These are phyloP conservation scores for Drosophila gunungcola DNA, from an alignment of 1,140 invertebrate species.

Conservation along the genomic window DNA sequence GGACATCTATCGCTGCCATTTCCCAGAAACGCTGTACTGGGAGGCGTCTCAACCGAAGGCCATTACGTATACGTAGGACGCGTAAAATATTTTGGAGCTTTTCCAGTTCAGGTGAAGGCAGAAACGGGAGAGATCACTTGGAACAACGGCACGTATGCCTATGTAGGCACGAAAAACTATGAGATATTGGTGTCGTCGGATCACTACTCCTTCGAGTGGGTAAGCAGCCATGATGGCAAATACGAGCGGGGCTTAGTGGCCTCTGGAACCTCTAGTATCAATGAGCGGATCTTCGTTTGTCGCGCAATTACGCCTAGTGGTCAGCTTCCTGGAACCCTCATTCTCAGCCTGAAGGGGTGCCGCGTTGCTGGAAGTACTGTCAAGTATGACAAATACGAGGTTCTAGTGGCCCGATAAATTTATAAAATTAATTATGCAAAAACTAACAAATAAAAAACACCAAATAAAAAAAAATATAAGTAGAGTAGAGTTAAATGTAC, in stretches of 20 bases:
- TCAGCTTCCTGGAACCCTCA: not conserved
- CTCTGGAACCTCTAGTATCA: not conserved
- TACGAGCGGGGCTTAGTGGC: not conserved
- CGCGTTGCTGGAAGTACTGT: not conserved
- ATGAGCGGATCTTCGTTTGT: not conserved
- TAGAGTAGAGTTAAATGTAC: no score
- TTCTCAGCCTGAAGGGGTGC: not conserved
- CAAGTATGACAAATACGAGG: constrained; percentile 1
- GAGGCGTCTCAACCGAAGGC: not conserved
- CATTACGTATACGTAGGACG: not conserved
- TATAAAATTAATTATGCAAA: not conserved
- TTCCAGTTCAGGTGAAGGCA: not conserved
- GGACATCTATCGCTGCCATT: not conserved
- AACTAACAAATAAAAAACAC: no score
- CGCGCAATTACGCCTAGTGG: not conserved
- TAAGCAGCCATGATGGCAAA: not conserved
- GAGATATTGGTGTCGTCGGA: not conserved
- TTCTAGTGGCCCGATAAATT: not conserved
- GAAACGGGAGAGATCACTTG: not conserved
- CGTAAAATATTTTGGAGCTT: not conserved
- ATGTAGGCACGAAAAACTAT: not conserved
- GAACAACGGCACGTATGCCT: not conserved
- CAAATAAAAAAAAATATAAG: no score
- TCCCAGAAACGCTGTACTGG: not conserved
- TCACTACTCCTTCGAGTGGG: not conserved